These are phyloP conservation scores for Argya squamiceps DNA, from an alignment of 2,797 vertebrate species.

Conservation along the genomic window DNA sequence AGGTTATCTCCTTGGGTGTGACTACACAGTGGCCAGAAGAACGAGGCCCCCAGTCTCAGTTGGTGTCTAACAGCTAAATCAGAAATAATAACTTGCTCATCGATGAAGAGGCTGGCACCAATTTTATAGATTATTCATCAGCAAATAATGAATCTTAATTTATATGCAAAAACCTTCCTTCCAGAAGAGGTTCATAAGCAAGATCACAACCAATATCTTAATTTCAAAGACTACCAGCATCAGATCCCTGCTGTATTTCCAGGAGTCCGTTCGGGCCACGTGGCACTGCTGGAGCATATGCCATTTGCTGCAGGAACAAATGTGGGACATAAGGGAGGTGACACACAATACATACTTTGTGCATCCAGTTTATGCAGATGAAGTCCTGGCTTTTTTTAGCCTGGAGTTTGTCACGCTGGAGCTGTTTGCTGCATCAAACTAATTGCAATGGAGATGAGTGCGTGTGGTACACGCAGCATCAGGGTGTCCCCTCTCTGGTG, in stretches of 20 bases:
- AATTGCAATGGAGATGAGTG: background rate
- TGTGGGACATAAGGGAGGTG: constrained; percentile 11
- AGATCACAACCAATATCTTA: background rate
- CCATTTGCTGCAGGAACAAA: constrained; percentile 26
- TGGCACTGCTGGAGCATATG: background rate
- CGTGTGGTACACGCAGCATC: fast-evolving
- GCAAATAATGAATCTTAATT: background rate
- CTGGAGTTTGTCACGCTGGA: background rate
- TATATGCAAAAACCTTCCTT: background rate
- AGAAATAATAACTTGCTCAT: background rate
- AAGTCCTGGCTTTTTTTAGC: constrained; percentile 34
- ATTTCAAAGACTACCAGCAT: background rate
- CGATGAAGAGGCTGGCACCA: background rate
- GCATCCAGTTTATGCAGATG: background rate
- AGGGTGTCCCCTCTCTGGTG: background rate
- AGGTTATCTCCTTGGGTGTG: background rate
- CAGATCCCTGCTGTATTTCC: background rate
- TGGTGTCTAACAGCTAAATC: background rate
- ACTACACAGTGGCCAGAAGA: background rate
- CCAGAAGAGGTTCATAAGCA: background rate
- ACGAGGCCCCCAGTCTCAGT: background rate
- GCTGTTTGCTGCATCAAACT: background rate
- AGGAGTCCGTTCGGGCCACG: fast-evolving
- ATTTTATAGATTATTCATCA: background rate
- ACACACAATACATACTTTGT: constrained; percentile 2